Percentiles rank a stretch among this genome's conserved stretches.
These are phyloP conservation scores for Platysternon megacephalum DNA, from an alignment of 2,113 vertebrate genomes.

Conservation along the genomic window DNA sequence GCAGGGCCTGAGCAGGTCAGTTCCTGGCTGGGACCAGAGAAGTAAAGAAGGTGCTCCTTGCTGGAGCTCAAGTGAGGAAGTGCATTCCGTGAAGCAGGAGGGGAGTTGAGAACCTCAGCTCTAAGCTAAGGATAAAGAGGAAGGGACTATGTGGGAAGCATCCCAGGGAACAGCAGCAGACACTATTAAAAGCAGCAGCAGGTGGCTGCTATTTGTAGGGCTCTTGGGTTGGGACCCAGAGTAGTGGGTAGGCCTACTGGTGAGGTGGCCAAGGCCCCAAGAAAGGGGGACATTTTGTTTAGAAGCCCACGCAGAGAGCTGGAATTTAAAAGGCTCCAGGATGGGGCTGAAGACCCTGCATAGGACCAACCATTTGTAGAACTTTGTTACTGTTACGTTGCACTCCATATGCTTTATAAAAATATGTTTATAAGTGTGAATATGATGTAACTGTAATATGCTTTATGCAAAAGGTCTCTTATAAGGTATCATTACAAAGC, in stretches of 20 bases:
- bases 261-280: not conserved
- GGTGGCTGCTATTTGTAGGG: not conserved
- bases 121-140: not conserved
- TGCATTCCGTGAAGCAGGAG: not conserved
- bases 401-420: no score
- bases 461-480: no score
- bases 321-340: not conserved
- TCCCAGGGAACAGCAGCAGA: not conserved
- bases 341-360: not conserved
- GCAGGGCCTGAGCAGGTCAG: not conserved
- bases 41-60: not conserved
- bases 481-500: no score
- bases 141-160: not conserved
- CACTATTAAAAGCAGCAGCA: not conserved
- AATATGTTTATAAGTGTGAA: no score
- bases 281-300: not conserved
- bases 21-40: not conserved
- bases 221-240: not conserved
- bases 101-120: not conserved
- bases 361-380: not conserved
- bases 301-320: not conserved
- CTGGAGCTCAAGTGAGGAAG: not conserved
- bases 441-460: no score
- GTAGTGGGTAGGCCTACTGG: not conserved
- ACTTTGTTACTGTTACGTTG: not conserved